phyloP scores from a whole-genome alignment of 2,888 invertebrate genomes.

The Eretmocerus hayati region DNA sequence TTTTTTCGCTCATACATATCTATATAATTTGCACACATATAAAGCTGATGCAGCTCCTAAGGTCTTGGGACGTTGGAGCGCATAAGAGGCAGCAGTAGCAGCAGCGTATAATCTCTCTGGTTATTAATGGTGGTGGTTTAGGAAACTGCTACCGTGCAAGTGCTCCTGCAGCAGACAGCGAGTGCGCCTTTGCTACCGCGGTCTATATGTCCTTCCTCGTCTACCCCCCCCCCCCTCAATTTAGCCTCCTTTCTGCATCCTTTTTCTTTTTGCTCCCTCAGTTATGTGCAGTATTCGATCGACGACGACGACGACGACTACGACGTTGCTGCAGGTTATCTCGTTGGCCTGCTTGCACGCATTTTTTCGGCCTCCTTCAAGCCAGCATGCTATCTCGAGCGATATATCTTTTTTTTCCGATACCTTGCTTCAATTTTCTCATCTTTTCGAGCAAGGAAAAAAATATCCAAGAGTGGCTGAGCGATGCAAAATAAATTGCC shows the following conservation, averaged over 20 bases:
- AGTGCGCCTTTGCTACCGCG: slow-evolving; percentile 24
- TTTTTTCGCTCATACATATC: neutral
- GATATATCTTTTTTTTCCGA: slow-evolving; percentile 19
- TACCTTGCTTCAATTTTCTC: slow-evolving; percentile 27
- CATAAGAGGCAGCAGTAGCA: slow-evolving; percentile 27
- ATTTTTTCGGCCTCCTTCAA: slow-evolving; percentile 13
- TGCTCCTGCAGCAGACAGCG: slow-evolving; percentile 26
- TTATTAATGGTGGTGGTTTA: slow-evolving; percentile 47
- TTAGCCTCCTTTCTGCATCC: slow-evolving; percentile 4
- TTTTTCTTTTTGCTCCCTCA: slow-evolving; percentile 13
- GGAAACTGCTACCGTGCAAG: slow-evolving; percentile 47
- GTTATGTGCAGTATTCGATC: slow-evolving; percentile 8
- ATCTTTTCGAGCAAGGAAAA: slow-evolving; percentile 16
- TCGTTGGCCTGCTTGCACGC: slow-evolving; percentile 14
- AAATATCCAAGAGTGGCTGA: no score
- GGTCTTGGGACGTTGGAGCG: slow-evolving; percentile 23
- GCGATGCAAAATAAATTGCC: slow-evolving; percentile 10
- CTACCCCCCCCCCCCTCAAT: slow-evolving; percentile 4
- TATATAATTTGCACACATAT: no score
- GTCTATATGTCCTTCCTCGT: slow-evolving; percentile 22
- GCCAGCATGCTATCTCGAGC: slow-evolving; percentile 12
- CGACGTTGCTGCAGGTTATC: slow-evolving; percentile 9
- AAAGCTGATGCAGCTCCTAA: slow-evolving; percentile 25
- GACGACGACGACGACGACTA: neutral
- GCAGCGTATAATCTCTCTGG: slow-evolving; percentile 45